A percentile compares a stretch with the other conserved stretches of the same genome.
These are phyloP conservation scores for Lophochroa leadbeateri DNA, from an alignment of 2,113 vertebrate species.

Conservation along the genomic window DNA sequence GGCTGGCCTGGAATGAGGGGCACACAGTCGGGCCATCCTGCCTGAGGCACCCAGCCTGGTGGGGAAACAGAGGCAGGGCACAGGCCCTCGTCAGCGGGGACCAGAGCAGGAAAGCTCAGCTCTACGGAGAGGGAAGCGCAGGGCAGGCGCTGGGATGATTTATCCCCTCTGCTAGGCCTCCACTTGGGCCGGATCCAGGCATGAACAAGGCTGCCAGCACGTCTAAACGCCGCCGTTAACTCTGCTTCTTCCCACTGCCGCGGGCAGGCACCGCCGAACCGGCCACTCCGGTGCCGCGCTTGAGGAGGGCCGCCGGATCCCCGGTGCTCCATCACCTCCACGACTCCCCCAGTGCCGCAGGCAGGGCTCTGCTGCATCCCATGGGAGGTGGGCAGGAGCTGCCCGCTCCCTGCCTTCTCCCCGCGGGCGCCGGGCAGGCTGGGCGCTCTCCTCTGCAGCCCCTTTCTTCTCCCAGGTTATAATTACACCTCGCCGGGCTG, in stretches of 20 bases:
- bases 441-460: constrained; percentile 11
- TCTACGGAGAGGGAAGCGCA: not conserved
- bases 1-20: accelerated
- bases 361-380: not conserved
- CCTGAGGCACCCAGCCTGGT: not conserved
- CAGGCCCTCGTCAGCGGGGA: not conserved
- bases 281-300: accelerated
- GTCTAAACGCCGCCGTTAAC: constrained; percentile 14
- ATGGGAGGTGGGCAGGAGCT: not conserved
- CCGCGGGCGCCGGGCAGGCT: constrained; percentile 8
- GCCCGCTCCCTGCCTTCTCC: not conserved
- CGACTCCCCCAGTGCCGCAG: accelerated
- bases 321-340: not conserved
- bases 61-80: constrained; percentile 3
- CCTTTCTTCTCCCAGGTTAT: constrained; percentile 57
- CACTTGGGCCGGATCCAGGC: constrained; percentile 25
- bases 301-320: too few species aligned
- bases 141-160: not conserved
- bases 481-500: constrained; percentile 48
- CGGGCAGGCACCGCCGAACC: not conserved
- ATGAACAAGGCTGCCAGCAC: constrained; percentile 48
- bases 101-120: not conserved
- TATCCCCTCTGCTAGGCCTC: constrained; percentile 62
- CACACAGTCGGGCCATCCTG: not conserved
- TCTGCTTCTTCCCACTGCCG: not conserved